Evolutionary conservation across 2,113 vertebrate species (phyloP).

Genomic region (Upupa epops): DNA sequence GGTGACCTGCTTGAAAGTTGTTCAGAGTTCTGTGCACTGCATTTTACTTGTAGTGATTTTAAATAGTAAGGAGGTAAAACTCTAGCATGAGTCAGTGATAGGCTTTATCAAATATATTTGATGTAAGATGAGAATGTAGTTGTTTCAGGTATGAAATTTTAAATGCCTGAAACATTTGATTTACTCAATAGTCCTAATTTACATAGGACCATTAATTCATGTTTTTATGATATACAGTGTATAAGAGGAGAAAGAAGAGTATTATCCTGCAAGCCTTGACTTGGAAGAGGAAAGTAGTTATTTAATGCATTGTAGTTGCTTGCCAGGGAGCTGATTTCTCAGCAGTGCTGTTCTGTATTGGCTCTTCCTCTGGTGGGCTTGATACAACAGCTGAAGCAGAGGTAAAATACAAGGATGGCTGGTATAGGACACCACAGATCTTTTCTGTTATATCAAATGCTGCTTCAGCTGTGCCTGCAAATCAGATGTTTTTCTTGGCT

Average conservation of each 20-base stretch:
- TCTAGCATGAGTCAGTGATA: neutral
- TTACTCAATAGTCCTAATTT: neutral
- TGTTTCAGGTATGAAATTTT: neutral
- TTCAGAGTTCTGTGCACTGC: neutral
- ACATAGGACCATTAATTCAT: neutral
- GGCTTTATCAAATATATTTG: neutral
- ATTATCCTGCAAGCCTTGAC: neutral
- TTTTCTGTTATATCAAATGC: slow-evolving; percentile 20
- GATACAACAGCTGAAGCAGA: slow-evolving; percentile 51
- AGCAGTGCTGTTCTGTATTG: neutral
- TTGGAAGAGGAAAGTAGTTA: neutral
- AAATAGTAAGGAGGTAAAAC: neutral
- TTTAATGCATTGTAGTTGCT: neutral
- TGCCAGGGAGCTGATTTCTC: neutral
- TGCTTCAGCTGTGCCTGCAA: slow-evolving; percentile 50
- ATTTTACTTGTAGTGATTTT: neutral
- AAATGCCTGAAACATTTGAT: neutral
- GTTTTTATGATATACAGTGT: neutral
- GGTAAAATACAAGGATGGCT: slow-evolving; percentile 10
- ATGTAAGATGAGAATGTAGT: neutral
- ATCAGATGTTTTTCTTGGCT: slow-evolving; percentile 27
- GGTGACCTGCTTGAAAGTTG: neutral
- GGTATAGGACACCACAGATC: slow-evolving; percentile 9
- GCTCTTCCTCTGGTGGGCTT: neutral
- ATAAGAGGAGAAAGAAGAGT: neutral